These are phyloP conservation scores for Drosophila anomalipes DNA, from an alignment of 2,888 invertebrate species.

Conservation along the genomic window DNA sequence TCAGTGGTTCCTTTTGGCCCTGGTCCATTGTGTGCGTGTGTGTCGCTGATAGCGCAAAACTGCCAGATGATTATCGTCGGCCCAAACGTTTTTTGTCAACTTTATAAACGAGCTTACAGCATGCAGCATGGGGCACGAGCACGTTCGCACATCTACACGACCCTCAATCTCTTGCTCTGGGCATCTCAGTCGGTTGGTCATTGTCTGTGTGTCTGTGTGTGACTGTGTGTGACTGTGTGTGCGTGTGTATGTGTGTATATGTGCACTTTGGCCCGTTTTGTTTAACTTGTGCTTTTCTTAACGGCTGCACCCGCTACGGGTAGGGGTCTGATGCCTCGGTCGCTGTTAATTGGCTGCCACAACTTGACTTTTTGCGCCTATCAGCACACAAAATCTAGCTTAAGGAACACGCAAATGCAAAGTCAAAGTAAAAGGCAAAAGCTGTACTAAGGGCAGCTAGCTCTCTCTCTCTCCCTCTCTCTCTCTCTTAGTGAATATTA, in stretches of 20 bases:
- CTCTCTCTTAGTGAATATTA: constrained; percentile 16
- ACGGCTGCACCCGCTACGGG: constrained; percentile 27
- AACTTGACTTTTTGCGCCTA: constrained; percentile 78
- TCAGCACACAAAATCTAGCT: constrained; percentile 75
- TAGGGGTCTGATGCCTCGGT: constrained; percentile 31
- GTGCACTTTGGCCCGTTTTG: constrained; percentile 63
- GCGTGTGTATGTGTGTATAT: constrained; percentile 30
- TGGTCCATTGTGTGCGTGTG: constrained; percentile 51
- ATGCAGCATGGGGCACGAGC: constrained; percentile 43
- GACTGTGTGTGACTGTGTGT: constrained; percentile 16
- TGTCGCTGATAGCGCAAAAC: constrained; percentile 79
- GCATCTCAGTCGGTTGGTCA: constrained; percentile 14
- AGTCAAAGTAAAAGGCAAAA: constrained; percentile 19
- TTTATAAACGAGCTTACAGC: constrained; percentile 76
- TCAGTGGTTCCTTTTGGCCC: constrained; percentile 47
- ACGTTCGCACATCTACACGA: constrained; percentile 52
- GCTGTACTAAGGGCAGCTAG: background rate
- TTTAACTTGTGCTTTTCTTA: constrained; percentile 78
- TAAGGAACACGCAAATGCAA: constrained; percentile 43
- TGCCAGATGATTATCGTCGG: constrained; percentile 78
- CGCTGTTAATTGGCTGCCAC: constrained; percentile 81
- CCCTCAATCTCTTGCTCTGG: constrained; percentile 44
- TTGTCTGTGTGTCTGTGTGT: constrained; percentile 16
- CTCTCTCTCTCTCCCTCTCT: background rate
- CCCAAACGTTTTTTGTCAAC: constrained; percentile 77